Percentiles rank a stretch among this genome's conserved stretches.
Conservation (phyloP, 37 sponge, comb jelly and placozoan genomes). For the Spongia lamella region DNA sequence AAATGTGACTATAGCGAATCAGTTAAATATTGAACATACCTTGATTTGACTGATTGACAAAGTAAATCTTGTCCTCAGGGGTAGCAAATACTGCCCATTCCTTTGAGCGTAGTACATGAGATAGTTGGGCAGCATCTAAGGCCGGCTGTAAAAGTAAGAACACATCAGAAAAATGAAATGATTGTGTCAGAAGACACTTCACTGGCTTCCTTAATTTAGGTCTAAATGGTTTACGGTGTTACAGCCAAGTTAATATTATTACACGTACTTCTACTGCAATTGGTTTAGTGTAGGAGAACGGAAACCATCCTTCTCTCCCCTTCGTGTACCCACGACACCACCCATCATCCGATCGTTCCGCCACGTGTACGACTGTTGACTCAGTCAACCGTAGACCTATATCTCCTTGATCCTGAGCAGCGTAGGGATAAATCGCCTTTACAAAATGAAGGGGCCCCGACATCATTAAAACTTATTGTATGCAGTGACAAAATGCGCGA, state of each 20-base stretch:
- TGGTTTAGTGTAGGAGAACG: constrained; percentile 49
- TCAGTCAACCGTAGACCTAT: constrained; percentile 44
- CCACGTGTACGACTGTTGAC: constrained; percentile 39
- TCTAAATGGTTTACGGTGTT: too few species aligned
- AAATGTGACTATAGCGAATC: neutral
- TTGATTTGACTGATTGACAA: constrained; percentile 56
- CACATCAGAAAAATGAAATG: too few species aligned
- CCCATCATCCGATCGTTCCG: constrained; percentile 55
- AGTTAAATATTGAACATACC: constrained; percentile 25
- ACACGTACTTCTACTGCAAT: constrained; percentile 4
- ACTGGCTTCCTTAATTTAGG: too few species aligned
- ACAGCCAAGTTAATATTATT: too few species aligned
- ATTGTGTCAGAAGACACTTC: too few species aligned
- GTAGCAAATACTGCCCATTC: constrained; percentile 62
- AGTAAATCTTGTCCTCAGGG: constrained; percentile 67
- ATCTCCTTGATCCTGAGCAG: constrained; percentile 36
- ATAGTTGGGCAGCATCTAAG: neutral
- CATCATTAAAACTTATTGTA: neutral
- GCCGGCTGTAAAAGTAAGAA: neutral
- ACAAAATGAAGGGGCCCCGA: constrained; percentile 40
- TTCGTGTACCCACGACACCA: constrained; percentile 67
- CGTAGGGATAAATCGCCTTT: constrained; percentile 50
- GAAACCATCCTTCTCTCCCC: constrained; percentile 77
- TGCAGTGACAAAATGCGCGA: too few species aligned
- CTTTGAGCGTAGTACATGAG: constrained; percentile 42